Evolutionary conservation across 2,113 vertebrate genomes (phyloP).

Genomic region (Nesoenas mayeri): DNA sequence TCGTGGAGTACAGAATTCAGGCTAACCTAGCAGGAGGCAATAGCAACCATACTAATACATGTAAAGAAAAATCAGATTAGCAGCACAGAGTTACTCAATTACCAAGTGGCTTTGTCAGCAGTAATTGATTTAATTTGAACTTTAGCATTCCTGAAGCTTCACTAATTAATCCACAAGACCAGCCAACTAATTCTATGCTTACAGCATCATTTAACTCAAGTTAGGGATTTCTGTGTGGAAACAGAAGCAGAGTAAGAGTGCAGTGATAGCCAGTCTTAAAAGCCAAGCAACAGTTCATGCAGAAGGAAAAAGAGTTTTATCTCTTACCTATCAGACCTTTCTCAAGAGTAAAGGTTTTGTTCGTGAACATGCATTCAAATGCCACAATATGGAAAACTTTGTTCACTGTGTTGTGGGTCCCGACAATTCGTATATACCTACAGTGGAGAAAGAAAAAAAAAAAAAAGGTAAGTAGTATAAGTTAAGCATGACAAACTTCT

Average conservation of each 20-base stretch:
- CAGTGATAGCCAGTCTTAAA: background rate
- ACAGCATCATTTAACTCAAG: background rate
- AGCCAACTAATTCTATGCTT: background rate
- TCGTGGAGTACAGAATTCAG: background rate
- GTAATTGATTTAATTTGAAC: background rate
- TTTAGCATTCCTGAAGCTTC: background rate
- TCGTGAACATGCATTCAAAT: constrained; percentile 97
- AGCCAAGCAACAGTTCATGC: background rate
- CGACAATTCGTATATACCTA: constrained; percentile 96
- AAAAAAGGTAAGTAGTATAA: background rate
- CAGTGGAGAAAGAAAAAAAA: background rate
- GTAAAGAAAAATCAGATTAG: background rate
- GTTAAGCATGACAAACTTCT: background rate
- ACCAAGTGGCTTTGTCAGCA: background rate
- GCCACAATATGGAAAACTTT: constrained; percentile 99
- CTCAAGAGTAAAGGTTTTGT: constrained; percentile 88
- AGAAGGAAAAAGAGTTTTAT: constrained; percentile 1
- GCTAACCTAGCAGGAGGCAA: background rate
- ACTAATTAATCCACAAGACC: background rate
- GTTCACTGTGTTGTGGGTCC: constrained; percentile 98
- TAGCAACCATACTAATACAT: background rate
- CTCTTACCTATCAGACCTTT: constrained; percentile 91
- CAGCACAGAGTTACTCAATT: background rate
- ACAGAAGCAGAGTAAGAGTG: background rate
- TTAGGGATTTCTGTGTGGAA: background rate